Base-by-base conservation (phyloP, 2,888 invertebrate species). In the Onchidella celtica region DNA sequence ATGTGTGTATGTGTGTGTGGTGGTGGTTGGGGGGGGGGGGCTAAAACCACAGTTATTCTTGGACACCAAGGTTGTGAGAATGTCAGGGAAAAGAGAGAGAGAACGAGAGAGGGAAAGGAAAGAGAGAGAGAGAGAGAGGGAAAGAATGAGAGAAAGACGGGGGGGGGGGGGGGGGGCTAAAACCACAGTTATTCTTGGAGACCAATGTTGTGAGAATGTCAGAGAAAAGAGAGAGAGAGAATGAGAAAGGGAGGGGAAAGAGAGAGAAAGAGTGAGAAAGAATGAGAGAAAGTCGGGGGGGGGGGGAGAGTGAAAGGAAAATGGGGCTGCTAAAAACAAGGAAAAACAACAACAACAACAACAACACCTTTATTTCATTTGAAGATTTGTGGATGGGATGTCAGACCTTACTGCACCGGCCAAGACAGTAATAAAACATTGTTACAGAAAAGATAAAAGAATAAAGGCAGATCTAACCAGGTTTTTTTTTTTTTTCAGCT, bases 281-380 rank as follows among this genome's bases (percentile, higher is more conserved):
- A 61, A n/a, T 4, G 61, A 61, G 61, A 61, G 61, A 61, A n/a
- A 61, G 61, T 14, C 11, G n/a, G 61, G n/a, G 61, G n/a, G 61
- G n/a, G 61, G n/a, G 61, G n/a, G 61, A 61, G 61, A 61, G 61
- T 14, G 61, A 61, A n/a, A 61, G 61, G 27, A n/a, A 61, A 27
- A 21, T 6, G 27, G 61, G n/a, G 61, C 9, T 6, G 47, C 47
- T 11, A 47, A 47, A 47, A 11, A 47, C 6, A 17, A 47, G 17
- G 47, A 47, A 47, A 47, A 47, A 17, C 17, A 47, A 47, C 9
- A 6, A 6, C 47, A 47, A 47, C n/a, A n/a, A n/a, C n/a, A n/a
- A n/a, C n/a, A n/a, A n/a, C n/a, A n/a, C n/a, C n/a, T n/a, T n/a
- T n/a, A n/a, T n/a, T n/a, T n/a, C n/a, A n/a, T n/a, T n/a, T n/a